phyloP scores from a whole-genome alignment of 2,113 vertebrate genomes.

The Connochaetes taurinus region DNA sequence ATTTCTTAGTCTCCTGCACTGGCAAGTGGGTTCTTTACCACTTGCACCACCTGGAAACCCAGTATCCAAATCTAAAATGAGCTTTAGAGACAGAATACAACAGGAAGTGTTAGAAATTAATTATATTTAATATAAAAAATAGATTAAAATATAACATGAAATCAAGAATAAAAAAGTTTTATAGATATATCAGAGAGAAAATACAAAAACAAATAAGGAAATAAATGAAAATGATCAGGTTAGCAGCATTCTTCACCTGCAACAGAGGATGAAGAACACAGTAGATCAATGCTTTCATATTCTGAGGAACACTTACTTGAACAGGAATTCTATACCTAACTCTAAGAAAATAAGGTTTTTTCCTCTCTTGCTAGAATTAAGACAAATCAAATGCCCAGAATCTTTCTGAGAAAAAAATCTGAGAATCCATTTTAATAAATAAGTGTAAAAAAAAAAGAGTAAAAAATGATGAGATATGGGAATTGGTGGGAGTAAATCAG shows the following conservation, averaged over 20 bases:
- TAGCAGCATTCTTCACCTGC: background rate
- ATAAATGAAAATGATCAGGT: background rate
- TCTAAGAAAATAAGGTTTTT: background rate
- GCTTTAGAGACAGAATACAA: background rate
- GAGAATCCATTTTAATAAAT: background rate
- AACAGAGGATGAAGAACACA: background rate
- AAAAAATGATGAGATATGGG: background rate
- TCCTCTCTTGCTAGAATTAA: background rate
- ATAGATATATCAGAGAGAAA: background rate
- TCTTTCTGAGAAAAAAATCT: background rate
- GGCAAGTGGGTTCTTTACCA: background rate
- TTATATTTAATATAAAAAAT: background rate
- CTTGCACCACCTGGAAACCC: background rate
- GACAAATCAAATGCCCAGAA: background rate
- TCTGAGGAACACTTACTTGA: background rate
- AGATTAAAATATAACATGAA: background rate
- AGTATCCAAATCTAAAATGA: background rate
- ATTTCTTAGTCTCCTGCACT: background rate
- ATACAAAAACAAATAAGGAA: background rate
- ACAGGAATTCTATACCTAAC: background rate
- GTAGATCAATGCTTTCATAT: background rate
- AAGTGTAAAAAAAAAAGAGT: background rate
- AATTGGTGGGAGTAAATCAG: background rate
- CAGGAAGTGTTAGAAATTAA: background rate
- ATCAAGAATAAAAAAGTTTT: background rate